These are phyloP conservation scores for Bembecia ichneumoniformis DNA, from an alignment of 2,888 invertebrate species.

Conservation along the genomic window DNA sequence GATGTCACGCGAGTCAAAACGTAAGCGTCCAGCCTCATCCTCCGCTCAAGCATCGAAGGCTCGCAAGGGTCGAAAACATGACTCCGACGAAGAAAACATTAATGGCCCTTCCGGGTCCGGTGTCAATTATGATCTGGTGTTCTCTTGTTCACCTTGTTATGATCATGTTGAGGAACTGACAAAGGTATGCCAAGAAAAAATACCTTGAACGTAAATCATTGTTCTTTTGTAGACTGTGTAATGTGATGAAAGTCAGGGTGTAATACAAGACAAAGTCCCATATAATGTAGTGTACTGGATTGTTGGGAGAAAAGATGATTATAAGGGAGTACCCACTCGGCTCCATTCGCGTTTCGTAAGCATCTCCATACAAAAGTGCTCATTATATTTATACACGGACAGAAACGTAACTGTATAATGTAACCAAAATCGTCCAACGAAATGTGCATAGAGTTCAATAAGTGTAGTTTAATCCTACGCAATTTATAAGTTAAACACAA, in stretches of 20 bases:
- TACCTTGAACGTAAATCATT: too few species aligned
- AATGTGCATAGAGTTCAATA: too few species aligned
- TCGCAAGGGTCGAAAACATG: conserved; percentile 31
- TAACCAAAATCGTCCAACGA: too few species aligned
- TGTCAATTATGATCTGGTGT: conserved; percentile 23
- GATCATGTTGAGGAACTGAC: conserved; percentile 76
- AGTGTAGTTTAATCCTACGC: too few species aligned
- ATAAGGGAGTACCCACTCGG: too few species aligned
- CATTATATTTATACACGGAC: too few species aligned
- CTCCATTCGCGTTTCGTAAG: too few species aligned
- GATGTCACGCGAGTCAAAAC: conserved; percentile 25
- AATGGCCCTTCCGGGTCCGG: conserved; percentile 34
- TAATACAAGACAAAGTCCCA: not conserved
- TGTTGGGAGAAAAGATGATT: too few species aligned
- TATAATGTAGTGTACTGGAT: not conserved
- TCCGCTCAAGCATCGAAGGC: conserved; percentile 20
- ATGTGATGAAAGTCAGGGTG: not conserved
- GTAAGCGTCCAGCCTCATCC: conserved; percentile 23
- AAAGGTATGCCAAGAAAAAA: conserved; percentile 41
- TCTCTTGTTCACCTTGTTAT: conserved; percentile 65
- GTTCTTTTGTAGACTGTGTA: not conserved
- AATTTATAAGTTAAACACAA: too few species aligned
- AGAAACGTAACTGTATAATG: too few species aligned
- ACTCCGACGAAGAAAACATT: conserved; percentile 47
- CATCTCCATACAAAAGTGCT: too few species aligned